A percentile compares a stretch with the other conserved stretches of the same genome.
Evolutionary conservation across 2,888 invertebrate genomes (phyloP).

Genomic region (Coelopa pilipes): DNA sequence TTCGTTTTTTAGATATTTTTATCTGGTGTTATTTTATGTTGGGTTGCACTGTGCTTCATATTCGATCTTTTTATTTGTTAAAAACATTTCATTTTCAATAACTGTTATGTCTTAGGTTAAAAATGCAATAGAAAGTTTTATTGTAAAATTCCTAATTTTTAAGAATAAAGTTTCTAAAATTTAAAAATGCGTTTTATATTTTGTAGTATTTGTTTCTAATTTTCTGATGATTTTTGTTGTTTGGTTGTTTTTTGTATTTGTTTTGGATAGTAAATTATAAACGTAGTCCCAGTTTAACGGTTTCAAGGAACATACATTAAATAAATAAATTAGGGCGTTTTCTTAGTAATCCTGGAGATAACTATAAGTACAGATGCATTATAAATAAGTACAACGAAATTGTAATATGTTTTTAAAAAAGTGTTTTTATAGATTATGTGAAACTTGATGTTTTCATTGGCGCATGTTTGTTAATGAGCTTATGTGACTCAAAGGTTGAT

Average conservation of each 20-base stretch:
- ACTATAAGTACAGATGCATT: neutral
- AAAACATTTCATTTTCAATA: conserved; percentile 14
- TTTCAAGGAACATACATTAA: conserved; percentile 4
- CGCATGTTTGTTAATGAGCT: neutral
- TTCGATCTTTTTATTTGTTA: conserved; percentile 20
- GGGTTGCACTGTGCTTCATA: conserved; percentile 27
- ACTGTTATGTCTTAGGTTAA: conserved; percentile 28
- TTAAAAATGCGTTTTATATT: conserved; percentile 16
- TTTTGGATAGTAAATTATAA: neutral
- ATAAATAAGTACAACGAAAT: conserved; percentile 20
- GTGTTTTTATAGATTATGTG: too few relatives aligned
- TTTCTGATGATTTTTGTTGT: neutral
- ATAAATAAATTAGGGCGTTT: neutral
- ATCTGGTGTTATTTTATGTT: conserved; percentile 8
- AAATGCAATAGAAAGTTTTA: conserved; percentile 5
- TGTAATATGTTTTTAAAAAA: neutral
- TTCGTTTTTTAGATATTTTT: too few relatives aligned
- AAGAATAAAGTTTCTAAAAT: conserved; percentile 37
- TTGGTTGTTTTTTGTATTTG: neutral
- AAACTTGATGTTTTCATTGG: too few relatives aligned
- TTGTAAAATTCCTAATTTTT: conserved; percentile 19
- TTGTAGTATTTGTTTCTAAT: neutral
- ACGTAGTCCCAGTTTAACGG: conserved; percentile 9
- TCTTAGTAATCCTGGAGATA: neutral
- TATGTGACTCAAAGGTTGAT: neutral